Evolutionary conservation across 1,140 invertebrate genomes (phyloP), one percentile per base, ranked within the genome.

Genomic region (Drosophila athabasca): DNA sequence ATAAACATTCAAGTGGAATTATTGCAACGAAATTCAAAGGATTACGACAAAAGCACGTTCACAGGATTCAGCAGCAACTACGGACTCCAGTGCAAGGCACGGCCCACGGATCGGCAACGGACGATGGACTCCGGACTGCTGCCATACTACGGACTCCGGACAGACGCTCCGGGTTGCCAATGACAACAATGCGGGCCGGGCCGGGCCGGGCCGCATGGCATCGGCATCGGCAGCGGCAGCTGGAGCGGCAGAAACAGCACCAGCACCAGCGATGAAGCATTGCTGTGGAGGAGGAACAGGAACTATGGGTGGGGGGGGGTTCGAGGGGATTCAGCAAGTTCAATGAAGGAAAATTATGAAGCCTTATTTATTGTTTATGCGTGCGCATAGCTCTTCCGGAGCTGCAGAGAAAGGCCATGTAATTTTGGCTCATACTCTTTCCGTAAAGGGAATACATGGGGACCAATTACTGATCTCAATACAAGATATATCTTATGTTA

Each of bases 11-110:
- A 90, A 90, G 83, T 90, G 90, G 89, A 90, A 90, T 90, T 90
- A 90, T 90, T 90, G 89, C 90, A 90, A 87, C 89, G 85, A 90
- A 90, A 90, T 90, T 83, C 90, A 90, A 90, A 90, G 90, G 90
- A 90, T 90, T 90, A 90, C 82, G 90, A 83, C 84, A 87, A 89
- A 90, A 85, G 89, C 90, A 90, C 90, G 90, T 90, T 90, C 89
- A 80, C 75, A 76, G 84, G 90, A 90, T 90, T 90, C 79, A 74
- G 50, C 73, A 66, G 60, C 77, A 72, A 62, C 62, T 79, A 65
- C 75, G 75, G 67, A 55, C 67, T 69, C 66, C 79, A 79, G 51
- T 82, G 78, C 78, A 77, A 70, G 65, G 82, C 83, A 82, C 53
- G 64, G 80, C 75, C 76, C 67, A 83, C 76, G 78, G 79, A 71